Percentiles rank a stretch among this genome's conserved stretches.
phyloP scores from a whole-genome alignment of 2,113 vertebrate genomes.

The Indicator maculatus region DNA sequence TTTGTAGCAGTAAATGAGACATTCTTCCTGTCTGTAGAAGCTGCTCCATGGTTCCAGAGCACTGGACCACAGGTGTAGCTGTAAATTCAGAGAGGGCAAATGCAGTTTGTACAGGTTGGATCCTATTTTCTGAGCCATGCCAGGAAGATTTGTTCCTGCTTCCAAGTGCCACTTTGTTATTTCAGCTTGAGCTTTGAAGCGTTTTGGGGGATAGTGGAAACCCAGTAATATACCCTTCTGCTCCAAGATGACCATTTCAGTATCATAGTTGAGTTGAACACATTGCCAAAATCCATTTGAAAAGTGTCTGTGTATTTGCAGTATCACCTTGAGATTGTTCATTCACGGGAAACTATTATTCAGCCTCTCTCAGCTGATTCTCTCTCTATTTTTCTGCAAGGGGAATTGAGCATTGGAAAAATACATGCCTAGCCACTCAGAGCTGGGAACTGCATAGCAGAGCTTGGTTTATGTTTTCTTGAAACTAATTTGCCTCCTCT shows the following conservation, averaged over 20 bases:
- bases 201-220: background rate
- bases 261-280: background rate
- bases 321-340: background rate
- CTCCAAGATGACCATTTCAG: background rate
- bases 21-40: background rate
- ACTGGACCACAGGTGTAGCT: background rate
- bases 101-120: background rate
- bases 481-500: slow-evolving; percentile 37
- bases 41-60: background rate
- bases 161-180: background rate
- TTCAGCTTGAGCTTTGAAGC: background rate
- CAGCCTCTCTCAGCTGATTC: background rate
- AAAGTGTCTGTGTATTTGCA: background rate
- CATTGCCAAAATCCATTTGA: background rate
- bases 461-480: slow-evolving; percentile 54
- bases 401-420: background rate
- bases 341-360: background rate
- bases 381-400: background rate
- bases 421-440: background rate
- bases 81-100: background rate
- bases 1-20: background rate
- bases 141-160: background rate
- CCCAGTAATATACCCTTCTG: background rate
- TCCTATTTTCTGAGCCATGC: background rate
- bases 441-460: background rate